These are phyloP conservation scores for Anthoptus insignis DNA, from an alignment of 2,888 invertebrate species.

Conservation along the genomic window DNA sequence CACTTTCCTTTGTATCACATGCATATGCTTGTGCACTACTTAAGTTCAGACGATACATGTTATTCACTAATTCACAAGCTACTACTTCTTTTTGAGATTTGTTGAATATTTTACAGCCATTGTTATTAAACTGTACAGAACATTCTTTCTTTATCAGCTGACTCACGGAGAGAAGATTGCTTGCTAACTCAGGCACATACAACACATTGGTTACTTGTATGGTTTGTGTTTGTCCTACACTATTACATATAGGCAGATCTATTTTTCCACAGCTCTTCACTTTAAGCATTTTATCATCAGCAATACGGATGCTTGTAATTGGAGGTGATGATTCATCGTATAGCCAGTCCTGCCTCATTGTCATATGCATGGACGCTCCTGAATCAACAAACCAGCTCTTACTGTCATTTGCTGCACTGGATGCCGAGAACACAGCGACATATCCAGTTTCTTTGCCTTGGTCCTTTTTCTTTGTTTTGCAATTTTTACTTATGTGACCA, in stretches of 20 bases:
- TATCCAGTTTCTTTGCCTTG: not conserved
- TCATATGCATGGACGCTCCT: slow-evolving; percentile 41
- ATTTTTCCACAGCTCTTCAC: slow-evolving; percentile 31
- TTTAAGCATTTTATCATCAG: slow-evolving; percentile 33
- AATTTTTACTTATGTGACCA: slow-evolving; percentile 10
- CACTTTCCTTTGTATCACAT: slow-evolving; percentile 7
- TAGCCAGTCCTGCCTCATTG: slow-evolving; percentile 33
- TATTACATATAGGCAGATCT: slow-evolving; percentile 3
- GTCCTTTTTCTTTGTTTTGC: not conserved
- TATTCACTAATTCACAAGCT: slow-evolving; percentile 33
- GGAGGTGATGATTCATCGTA: slow-evolving; percentile 38
- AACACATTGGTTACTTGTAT: slow-evolving; percentile 40
- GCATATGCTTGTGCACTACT: slow-evolving; percentile 16
- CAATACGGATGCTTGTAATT: slow-evolving; percentile 37
- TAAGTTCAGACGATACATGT: slow-evolving; percentile 40
- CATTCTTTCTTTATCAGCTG: slow-evolving; percentile 38
- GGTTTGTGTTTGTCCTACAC: slow-evolving; percentile 12
- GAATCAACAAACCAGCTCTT: slow-evolving; percentile 27
- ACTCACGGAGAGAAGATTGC: slow-evolving; percentile 43
- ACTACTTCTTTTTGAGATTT: slow-evolving; percentile 25
- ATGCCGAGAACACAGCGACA: slow-evolving; percentile 23
- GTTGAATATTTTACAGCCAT: slow-evolving; percentile 32
- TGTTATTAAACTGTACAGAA: slow-evolving; percentile 30
- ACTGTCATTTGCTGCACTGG: slow-evolving; percentile 5
- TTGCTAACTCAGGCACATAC: slow-evolving; percentile 42